These are phyloP conservation scores for Varecia variegata DNA, from an alignment of 2,797 vertebrate species.

Conservation along the genomic window DNA sequence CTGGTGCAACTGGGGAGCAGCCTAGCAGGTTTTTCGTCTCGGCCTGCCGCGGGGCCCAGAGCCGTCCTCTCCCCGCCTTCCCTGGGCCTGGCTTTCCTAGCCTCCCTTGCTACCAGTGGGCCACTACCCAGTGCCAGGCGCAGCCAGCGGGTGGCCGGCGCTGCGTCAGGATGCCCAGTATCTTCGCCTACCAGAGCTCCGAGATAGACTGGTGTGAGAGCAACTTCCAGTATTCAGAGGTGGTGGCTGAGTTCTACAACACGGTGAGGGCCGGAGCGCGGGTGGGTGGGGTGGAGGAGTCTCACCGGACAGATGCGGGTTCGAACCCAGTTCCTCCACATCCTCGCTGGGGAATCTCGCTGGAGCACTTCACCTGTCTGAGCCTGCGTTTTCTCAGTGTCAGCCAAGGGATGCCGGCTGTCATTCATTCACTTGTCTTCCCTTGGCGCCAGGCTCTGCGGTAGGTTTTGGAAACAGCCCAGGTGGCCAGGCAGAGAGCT, in stretches of 20 bases:
- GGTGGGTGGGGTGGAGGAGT: background rate
- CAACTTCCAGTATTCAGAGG: conserved; percentile 91
- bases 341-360: background rate
- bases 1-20: background rate
- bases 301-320: rapidly evolving
- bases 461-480: background rate
- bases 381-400: background rate
- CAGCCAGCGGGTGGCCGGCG: background rate
- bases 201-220: conserved; percentile 97
- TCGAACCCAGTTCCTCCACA: background rate
- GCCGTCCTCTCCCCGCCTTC: background rate
- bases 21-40: conserved; percentile 75
- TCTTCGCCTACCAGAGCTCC: conserved; percentile 94
- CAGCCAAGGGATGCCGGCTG: background rate
- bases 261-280: conserved; percentile 86
- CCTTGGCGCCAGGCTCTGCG: background rate
- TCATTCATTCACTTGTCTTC: background rate
- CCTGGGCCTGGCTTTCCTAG: background rate
- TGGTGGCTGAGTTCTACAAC: conserved; percentile 96
- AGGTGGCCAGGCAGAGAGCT: background rate
- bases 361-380: rapidly evolving
- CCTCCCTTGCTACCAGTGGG: background rate
- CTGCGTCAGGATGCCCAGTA: conserved; percentile 82
- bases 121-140: background rate
- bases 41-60: background rate